Evolutionary conservation across 2,113 vertebrate genomes (phyloP).

Genomic region (Stictonetta naevosa): DNA sequence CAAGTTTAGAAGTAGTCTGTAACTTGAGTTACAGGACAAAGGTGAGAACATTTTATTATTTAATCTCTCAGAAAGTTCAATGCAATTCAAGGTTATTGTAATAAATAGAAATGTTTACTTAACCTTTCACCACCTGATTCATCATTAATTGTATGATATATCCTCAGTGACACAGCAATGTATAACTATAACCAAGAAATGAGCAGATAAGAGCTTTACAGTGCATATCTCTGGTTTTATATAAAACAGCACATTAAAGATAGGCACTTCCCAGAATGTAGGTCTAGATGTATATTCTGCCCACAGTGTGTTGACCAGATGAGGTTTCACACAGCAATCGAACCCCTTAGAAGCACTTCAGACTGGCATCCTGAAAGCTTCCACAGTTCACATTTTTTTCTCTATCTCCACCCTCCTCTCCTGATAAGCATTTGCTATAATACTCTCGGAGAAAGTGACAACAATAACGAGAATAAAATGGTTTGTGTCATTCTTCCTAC

Average conservation of each 20-base stretch:
- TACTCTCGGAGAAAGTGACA: not conserved
- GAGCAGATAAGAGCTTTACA: not conserved
- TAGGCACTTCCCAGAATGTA: rapidly evolving
- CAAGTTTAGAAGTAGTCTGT: not conserved
- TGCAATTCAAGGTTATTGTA: conserved; percentile 4
- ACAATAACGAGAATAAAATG: not conserved
- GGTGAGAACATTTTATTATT: not conserved
- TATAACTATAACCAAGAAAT: not conserved
- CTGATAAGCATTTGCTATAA: not conserved
- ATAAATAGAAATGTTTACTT: conserved; percentile 22
- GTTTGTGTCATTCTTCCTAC: not conserved
- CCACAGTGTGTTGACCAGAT: not conserved
- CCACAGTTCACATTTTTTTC: not conserved
- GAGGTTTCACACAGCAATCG: not conserved
- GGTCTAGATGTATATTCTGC: not conserved
- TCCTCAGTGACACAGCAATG: not conserved
- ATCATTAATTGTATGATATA: not conserved
- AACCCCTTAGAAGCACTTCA: not conserved
- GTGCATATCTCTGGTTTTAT: not conserved
- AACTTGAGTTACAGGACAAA: not conserved
- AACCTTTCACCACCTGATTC: conserved; percentile 20
- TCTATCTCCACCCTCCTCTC: not conserved
- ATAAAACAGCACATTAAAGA: not conserved
- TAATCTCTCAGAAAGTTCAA: conserved; percentile 16
- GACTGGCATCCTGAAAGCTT: not conserved